These are phyloP conservation scores for Plusia festucae DNA, from an alignment of 2,888 invertebrate genomes.

Conservation along the genomic window DNA sequence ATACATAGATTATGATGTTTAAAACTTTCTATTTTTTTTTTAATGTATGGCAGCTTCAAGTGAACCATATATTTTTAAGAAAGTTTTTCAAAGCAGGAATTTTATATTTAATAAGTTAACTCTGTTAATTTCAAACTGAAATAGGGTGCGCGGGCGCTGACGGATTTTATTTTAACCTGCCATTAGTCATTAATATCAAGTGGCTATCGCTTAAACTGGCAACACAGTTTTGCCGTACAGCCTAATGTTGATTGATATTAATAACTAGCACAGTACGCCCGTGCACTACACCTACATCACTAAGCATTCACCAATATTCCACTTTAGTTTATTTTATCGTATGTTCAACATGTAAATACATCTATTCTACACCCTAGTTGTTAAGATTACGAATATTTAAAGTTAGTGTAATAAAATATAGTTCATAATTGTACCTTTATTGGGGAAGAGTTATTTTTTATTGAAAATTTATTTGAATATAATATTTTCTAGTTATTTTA, in stretches of 20 bases:
- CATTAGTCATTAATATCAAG: background rate
- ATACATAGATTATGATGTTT: constrained; percentile 14
- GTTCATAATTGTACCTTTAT: constrained; percentile 45
- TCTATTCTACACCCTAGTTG: constrained; percentile 39
- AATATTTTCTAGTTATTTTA: constrained; percentile 24
- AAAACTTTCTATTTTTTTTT: constrained; percentile 17
- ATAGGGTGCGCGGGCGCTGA: background rate
- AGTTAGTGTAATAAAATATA: constrained; percentile 44
- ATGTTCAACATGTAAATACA: constrained; percentile 54
- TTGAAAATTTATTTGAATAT: constrained; percentile 21
- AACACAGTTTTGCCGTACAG: background rate
- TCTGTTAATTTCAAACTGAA: background rate
- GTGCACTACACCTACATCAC: background rate
- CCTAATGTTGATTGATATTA: background rate
- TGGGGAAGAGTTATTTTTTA: constrained; percentile 34
- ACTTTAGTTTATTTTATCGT: constrained; percentile 35
- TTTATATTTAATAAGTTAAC: background rate
- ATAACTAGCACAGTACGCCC: background rate
- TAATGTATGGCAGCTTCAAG: constrained; percentile 30
- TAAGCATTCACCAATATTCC: constrained; percentile 34
- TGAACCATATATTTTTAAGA: background rate
- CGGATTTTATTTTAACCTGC: background rate
- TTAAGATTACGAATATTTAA: constrained; percentile 51
- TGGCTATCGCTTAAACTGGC: background rate
- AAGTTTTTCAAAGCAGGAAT: background rate